phyloP scores from a whole-genome alignment of 2,797 vertebrate species.

The Nannoperca obscura region DNA sequence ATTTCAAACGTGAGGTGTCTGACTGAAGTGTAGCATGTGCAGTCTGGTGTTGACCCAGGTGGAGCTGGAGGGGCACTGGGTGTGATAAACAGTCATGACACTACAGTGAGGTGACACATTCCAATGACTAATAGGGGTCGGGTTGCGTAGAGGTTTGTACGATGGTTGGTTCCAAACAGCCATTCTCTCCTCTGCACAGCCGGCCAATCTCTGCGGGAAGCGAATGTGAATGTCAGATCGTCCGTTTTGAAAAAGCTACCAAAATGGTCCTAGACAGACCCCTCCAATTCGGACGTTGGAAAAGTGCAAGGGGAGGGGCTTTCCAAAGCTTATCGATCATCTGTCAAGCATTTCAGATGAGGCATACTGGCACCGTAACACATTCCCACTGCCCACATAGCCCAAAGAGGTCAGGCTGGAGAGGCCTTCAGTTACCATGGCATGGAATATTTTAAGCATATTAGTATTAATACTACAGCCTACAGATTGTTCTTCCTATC shows the following conservation, averaged over 20 bases:
- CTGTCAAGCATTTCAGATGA: neutral
- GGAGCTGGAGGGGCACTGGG: neutral
- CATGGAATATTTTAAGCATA: neutral
- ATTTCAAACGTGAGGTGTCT: too few relatives aligned
- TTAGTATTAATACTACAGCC: neutral
- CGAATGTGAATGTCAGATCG: neutral
- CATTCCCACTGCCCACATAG: neutral
- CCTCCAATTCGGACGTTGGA: neutral
- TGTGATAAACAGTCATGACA: constrained; percentile 31
- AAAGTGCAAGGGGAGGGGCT: neutral
- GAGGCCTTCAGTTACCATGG: neutral
- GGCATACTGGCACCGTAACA: neutral
- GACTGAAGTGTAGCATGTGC: too few relatives aligned
- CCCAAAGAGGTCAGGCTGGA: neutral
- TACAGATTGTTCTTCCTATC: neutral
- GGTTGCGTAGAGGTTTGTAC: neutral
- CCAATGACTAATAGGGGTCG: neutral
- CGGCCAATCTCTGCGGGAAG: neutral
- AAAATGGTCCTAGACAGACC: neutral
- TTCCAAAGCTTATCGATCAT: neutral
- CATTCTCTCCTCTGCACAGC: neutral
- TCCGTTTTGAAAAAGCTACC: neutral
- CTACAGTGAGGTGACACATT: constrained; percentile 28
- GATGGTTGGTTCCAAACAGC: neutral
- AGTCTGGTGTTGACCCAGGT: constrained; percentile 22